phyloP scores from a whole-genome alignment of 2,888 invertebrate genomes.

The Spodoptera picta region DNA sequence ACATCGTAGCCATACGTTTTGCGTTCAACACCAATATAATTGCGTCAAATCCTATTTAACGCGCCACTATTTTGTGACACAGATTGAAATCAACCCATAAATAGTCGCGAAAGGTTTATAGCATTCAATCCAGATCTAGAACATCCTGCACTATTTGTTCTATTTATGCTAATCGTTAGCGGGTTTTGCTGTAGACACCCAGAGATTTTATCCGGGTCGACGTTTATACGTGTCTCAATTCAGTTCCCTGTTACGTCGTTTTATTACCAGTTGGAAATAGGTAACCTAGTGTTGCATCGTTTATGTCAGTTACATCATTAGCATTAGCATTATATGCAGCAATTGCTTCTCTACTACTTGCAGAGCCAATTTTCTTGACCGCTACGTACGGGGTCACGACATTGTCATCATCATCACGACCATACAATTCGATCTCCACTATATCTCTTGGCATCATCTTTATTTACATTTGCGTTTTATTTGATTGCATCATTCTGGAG shows the following conservation, averaged over 20 bases:
- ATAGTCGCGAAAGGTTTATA: slow-evolving; percentile 8
- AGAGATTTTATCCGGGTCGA: slow-evolving; percentile 30
- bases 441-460: not conserved
- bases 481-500: slow-evolving; percentile 2
- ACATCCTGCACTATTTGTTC: slow-evolving; percentile 32
- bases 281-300: slow-evolving; percentile 10
- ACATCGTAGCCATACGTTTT: not conserved
- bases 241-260: slow-evolving; percentile 14
- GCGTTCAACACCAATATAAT: not conserved
- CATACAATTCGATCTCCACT: not conserved
- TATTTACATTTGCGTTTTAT: not conserved
- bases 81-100: slow-evolving; percentile 1
- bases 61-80: slow-evolving; percentile 7
- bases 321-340: not conserved
- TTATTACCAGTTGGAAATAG: slow-evolving; percentile 9
- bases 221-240: slow-evolving; percentile 27
- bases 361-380: not conserved
- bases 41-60: slow-evolving; percentile 4
- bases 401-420: not conserved
- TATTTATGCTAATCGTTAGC: slow-evolving; percentile 29
- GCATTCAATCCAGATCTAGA: slow-evolving; percentile 8
- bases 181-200: slow-evolving; percentile 21
- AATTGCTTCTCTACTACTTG: not conserved
- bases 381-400: not conserved
- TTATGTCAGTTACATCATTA: slow-evolving; percentile 16